Evolutionary conservation across 1,140 invertebrate species (phyloP).

Genomic region (Diprion similis): DNA sequence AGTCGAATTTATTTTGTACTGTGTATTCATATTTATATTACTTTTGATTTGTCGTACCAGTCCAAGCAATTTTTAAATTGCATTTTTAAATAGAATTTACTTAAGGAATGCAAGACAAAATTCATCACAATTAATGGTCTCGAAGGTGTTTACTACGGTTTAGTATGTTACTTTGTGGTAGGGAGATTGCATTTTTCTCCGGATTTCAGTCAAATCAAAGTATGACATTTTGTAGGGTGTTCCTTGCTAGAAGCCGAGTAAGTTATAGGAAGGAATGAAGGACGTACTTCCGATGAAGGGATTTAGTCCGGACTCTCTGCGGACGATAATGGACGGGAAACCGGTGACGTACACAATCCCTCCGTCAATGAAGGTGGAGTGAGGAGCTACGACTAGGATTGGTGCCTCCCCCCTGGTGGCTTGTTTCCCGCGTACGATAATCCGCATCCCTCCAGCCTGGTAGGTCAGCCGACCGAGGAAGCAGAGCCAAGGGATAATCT

Average conservation of each 20-base stretch:
- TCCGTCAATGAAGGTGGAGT: conserved; percentile 87
- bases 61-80: too few relatives aligned
- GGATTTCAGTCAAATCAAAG: too few relatives aligned
- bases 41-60: too few relatives aligned
- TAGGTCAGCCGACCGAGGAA: conserved; percentile 75
- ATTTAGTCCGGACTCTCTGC: conserved; percentile 77
- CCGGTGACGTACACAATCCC: conserved; percentile 80
- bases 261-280: conserved; percentile 10
- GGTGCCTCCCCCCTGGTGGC: conserved; percentile 78
- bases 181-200: too few relatives aligned
- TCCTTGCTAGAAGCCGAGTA: neutral
- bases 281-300: conserved; percentile 86
- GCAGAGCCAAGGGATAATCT: conserved; percentile 70
- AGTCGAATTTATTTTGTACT: too few relatives aligned
- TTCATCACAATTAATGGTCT: too few relatives aligned
- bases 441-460: conserved; percentile 79
- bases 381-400: conserved; percentile 84
- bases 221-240: neutral
- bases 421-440: conserved; percentile 77
- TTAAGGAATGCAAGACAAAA: too few relatives aligned
- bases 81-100: too few relatives aligned
- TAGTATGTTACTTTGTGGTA: too few relatives aligned
- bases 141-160: neutral
- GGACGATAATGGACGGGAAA: conserved; percentile 81
- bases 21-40: too few relatives aligned